Percentiles rank a stretch among this genome's conserved stretches.
These are phyloP conservation scores for Venustoraphidia nigricollis DNA, from an alignment of 2,888 invertebrate species.

Conservation along the genomic window DNA sequence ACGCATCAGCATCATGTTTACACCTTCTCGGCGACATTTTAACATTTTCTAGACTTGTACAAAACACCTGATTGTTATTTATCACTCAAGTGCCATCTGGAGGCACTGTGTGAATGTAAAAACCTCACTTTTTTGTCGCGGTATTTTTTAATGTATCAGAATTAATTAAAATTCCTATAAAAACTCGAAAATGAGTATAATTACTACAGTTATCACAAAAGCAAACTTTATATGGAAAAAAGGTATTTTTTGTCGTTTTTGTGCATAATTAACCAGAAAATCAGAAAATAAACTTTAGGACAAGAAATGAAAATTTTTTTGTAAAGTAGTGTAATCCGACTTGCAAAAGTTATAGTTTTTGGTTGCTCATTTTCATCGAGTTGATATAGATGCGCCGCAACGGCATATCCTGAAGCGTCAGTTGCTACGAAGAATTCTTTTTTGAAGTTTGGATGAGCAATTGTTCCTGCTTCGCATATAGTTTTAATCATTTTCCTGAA, in stretches of 20 bases:
- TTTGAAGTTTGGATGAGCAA: too few relatives aligned
- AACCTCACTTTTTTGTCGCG: background rate
- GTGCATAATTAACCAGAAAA: conserved; percentile 4
- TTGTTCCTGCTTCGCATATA: too few relatives aligned
- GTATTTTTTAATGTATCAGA: conserved; percentile 1
- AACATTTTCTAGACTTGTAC: background rate
- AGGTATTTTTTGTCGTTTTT: conserved; percentile 4
- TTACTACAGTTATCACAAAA: conserved; percentile 2
- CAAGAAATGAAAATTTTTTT: conserved; percentile 5
- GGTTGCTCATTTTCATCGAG: too few relatives aligned
- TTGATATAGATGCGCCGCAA: too few relatives aligned
- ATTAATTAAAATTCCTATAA: conserved; percentile 3
- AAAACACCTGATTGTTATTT: conserved; percentile 4
- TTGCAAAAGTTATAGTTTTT: too few relatives aligned
- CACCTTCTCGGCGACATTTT: conserved; percentile 7
- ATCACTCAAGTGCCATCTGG: conserved; percentile 7
- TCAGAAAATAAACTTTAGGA: conserved; percentile 6
- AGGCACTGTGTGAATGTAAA: conserved; percentile 4
- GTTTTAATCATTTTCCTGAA: too few relatives aligned
- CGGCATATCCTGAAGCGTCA: too few relatives aligned
- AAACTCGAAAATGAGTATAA: conserved; percentile 3
- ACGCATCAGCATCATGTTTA: conserved; percentile 6
- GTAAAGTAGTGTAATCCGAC: too few relatives aligned
- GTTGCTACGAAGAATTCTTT: too few relatives aligned
- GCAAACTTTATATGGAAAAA: conserved; percentile 3